A percentile compares a stretch with the other conserved stretches of the same genome.
phyloP scores from a whole-genome alignment of 2,888 invertebrate species.

The Oscheius onirici region DNA sequence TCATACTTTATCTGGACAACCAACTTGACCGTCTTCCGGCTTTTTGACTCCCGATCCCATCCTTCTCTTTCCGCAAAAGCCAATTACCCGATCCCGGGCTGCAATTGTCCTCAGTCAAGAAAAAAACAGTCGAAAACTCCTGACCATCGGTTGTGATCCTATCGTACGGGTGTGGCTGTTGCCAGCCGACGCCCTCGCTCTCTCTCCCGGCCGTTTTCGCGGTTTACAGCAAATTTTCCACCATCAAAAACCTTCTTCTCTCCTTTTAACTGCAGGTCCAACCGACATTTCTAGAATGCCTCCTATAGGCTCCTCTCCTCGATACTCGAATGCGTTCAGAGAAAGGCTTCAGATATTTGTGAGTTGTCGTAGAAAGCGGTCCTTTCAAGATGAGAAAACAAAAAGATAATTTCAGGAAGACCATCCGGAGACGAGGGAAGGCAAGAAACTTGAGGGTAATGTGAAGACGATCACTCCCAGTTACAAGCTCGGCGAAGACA shows the following conservation, averaged over 20 bases:
- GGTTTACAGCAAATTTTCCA: slow-evolving; percentile 1
- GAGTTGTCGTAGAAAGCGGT: slow-evolving; percentile 14
- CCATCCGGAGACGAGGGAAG: slow-evolving; percentile 51
- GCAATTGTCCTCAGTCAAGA: no score
- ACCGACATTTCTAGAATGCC: slow-evolving; percentile 12
- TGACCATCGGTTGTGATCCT: slow-evolving; percentile 12
- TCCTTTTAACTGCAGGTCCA: not conserved
- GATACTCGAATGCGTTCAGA: slow-evolving; percentile 25
- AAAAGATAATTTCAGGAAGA: slow-evolving; percentile 48
- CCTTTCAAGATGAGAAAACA: not conserved
- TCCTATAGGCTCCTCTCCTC: slow-evolving; percentile 9
- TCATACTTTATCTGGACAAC: slow-evolving; percentile 8
- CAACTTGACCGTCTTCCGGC: slow-evolving; percentile 2
- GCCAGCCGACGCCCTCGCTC: slow-evolving; percentile 10
- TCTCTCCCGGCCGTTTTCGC: slow-evolving; percentile 14
- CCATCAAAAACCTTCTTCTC: not conserved
- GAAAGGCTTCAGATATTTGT: slow-evolving; percentile 35
- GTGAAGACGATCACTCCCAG: slow-evolving; percentile 65
- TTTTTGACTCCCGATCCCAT: not conserved
- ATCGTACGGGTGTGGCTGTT: slow-evolving; percentile 20
- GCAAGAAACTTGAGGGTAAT: slow-evolving; percentile 47
- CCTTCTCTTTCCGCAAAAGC: not conserved
- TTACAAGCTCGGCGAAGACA: slow-evolving; percentile 64
- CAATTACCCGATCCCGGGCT: slow-evolving; percentile 5
- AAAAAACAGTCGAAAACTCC: not conserved